A percentile compares a stretch with the other conserved stretches of the same genome.
phyloP scores from a whole-genome alignment of 2,888 invertebrate species.

The Phanerotoma sp. region DNA sequence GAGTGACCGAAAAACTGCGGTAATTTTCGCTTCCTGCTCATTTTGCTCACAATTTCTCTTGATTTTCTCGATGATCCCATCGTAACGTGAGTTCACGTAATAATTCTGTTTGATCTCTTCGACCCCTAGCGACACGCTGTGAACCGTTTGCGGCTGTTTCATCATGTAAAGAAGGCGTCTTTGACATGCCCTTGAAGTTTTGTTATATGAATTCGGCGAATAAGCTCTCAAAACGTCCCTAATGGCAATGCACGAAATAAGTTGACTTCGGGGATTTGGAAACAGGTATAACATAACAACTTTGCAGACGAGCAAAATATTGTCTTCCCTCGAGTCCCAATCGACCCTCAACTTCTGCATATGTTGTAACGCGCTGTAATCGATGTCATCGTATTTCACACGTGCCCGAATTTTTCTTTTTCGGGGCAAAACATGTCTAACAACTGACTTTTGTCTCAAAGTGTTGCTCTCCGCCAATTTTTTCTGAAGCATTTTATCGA shows the following conservation, averaged over 20 bases:
- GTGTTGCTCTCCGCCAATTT: too few relatives aligned
- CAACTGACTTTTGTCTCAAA: constrained; percentile 27
- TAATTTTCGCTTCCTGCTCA: constrained; percentile 44
- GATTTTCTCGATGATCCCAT: constrained; percentile 53
- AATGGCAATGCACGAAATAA: constrained; percentile 57
- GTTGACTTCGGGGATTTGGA: constrained; percentile 55
- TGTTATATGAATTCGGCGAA: constrained; percentile 62
- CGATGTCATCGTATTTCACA: constrained; percentile 64
- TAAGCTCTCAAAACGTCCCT: constrained; percentile 63
- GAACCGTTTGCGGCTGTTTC: constrained; percentile 62
- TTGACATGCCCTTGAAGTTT: constrained; percentile 70
- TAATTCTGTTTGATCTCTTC: constrained; percentile 65
- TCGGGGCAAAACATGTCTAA: constrained; percentile 46
- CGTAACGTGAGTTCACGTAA: constrained; percentile 58
- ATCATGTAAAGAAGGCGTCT: constrained; percentile 66
- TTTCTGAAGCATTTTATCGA: too few relatives aligned
- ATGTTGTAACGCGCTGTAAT: constrained; percentile 64
- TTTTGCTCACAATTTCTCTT: constrained; percentile 12
- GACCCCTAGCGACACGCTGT: constrained; percentile 64
- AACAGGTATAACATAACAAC: constrained; percentile 64
- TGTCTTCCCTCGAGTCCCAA: constrained; percentile 72
- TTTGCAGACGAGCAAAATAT: constrained; percentile 67
- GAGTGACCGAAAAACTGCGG: constrained; percentile 46
- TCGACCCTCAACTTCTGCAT: constrained; percentile 65
- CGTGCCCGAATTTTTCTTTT: constrained; percentile 36